A percentile compares a stretch with the other conserved stretches of the same genome.
Conservation (phyloP, 2,888 invertebrate species). For the Epirrita christyi region DNA sequence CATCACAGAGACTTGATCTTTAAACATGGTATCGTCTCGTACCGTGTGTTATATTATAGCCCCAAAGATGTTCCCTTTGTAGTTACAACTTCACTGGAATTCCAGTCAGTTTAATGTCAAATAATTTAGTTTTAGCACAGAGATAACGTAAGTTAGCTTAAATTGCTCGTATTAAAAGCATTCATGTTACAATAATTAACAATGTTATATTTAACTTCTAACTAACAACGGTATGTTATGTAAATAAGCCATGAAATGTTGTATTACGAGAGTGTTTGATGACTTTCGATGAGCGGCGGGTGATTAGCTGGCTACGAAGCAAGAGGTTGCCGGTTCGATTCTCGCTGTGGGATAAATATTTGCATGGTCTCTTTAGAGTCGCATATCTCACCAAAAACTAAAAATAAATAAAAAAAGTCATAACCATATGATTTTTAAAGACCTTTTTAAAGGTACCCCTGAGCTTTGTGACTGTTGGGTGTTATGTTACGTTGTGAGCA, state of each 20-base stretch:
- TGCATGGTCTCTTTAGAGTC: too few species aligned
- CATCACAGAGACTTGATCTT: neutral
- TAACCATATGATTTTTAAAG: too few species aligned
- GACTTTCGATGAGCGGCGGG: too few species aligned
- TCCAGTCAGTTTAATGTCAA: slow-evolving; percentile 11
- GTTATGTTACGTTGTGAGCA: too few species aligned
- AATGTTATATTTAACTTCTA: neutral
- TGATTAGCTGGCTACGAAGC: too few species aligned
- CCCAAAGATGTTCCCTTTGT: slow-evolving; percentile 5
- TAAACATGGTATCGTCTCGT: neutral
- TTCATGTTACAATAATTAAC: neutral
- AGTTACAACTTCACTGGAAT: slow-evolving; percentile 8
- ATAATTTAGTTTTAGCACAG: slow-evolving; percentile 16
- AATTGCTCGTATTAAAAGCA: slow-evolving; percentile 9
- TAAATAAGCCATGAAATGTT: neutral
- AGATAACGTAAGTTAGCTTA: slow-evolving; percentile 15
- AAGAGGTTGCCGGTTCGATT: too few species aligned
- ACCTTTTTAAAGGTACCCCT: too few species aligned
- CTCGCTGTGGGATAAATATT: too few species aligned
- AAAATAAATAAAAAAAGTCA: too few species aligned
- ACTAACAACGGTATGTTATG: neutral
- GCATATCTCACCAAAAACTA: too few species aligned
- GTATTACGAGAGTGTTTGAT: too few species aligned
- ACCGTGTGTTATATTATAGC: neutral
- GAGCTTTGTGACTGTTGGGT: too few species aligned